These are phyloP conservation scores for Eremophila alpestris DNA, from an alignment of 2,797 vertebrate species.

Conservation along the genomic window DNA sequence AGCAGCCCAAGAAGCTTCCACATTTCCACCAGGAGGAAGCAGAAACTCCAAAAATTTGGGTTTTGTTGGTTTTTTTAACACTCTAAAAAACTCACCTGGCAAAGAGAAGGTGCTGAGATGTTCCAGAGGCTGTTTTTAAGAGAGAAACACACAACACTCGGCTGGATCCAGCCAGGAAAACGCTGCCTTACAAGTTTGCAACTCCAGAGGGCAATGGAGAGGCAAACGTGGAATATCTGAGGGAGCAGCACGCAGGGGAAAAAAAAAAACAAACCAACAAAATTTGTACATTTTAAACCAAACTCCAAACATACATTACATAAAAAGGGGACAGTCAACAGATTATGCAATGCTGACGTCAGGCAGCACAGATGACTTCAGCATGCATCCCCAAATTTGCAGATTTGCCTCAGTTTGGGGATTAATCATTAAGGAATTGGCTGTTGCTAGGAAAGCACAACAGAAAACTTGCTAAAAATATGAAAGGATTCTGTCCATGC, in stretches of 20 bases:
- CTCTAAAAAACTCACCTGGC: not conserved
- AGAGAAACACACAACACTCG: not conserved
- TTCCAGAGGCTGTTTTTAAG: not conserved
- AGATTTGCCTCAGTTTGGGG: not conserved
- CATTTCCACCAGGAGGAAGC: not conserved
- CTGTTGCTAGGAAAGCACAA: not conserved
- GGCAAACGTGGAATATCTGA: slow-evolving; percentile 32
- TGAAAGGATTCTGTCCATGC: not conserved
- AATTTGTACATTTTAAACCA: slow-evolving; percentile 63
- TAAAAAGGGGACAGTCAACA: slow-evolving; percentile 55
- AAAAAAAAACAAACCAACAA: not conserved
- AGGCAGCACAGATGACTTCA: not conserved
- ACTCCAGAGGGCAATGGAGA: slow-evolving; percentile 77
- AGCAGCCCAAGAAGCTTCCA: not conserved
- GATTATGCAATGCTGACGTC: slow-evolving; percentile 54
- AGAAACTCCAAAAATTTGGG: not conserved
- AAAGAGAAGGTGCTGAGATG: not conserved
- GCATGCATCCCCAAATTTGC: not conserved
- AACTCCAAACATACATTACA: slow-evolving; percentile 73
- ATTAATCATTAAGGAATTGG: not conserved
- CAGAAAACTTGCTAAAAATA: not conserved
- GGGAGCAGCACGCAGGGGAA: slow-evolving; percentile 16
- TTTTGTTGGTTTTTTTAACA: accelerated
- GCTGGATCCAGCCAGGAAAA: not conserved
- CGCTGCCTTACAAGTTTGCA: slow-evolving; percentile 34